Percentiles rank a stretch among this genome's conserved stretches.
These are phyloP conservation scores for Silurus meridionalis DNA, from an alignment of 2,113 vertebrate genomes.

Conservation along the genomic window DNA sequence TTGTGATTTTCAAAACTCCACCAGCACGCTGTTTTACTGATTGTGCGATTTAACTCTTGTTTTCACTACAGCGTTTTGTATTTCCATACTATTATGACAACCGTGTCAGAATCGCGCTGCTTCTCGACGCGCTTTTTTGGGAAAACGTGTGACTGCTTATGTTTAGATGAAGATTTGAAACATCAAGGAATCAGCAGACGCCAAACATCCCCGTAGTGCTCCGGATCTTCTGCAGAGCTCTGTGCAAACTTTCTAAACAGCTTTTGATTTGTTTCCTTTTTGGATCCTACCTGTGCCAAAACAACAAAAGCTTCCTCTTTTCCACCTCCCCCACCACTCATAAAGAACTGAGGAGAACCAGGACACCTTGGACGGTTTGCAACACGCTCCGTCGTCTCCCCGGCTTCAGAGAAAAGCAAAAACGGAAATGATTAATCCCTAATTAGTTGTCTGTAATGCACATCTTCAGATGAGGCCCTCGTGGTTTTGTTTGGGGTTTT, in stretches of 20 bases:
- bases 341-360: conserved; percentile 31
- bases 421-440: conserved; percentile 54
- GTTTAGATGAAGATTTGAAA: background rate
- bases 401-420: conserved; percentile 40
- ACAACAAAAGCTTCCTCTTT: background rate
- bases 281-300: conserved; percentile 44
- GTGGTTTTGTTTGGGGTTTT: background rate
- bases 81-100: background rate
- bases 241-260: conserved; percentile 14
- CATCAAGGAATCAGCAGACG: background rate
- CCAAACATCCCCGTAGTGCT: no score
- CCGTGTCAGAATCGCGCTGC: background rate
- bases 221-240: conserved; percentile 2
- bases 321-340: background rate
- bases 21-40: background rate
- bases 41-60: background rate
- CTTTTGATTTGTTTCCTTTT: conserved; percentile 1
- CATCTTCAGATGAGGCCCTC: conserved; percentile 50
- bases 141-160: background rate
- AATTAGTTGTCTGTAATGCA: conserved; percentile 68
- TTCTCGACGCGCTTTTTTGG: background rate
- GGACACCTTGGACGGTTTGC: conserved; percentile 5
- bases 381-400: background rate
- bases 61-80: background rate
- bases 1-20: background rate